Evolutionary conservation across 92 coral and sea anemone genomes (phyloP), one percentile per base, ranked within the genome.

Genomic region (Phenganax stokvisi): DNA sequence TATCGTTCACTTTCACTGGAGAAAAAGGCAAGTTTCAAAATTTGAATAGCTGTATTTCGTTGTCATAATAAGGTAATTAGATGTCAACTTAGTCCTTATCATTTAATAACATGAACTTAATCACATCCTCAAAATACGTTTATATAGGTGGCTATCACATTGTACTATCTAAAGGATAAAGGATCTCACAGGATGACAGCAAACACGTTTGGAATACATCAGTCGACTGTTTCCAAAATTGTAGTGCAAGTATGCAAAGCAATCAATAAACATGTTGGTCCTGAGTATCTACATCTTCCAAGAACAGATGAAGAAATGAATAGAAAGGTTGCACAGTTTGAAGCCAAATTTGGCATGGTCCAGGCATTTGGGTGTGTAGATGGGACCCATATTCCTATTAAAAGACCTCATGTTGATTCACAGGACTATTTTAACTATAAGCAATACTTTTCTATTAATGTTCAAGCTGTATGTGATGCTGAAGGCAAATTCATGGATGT

Each of bases 381-480:
- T 56, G 47, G 80, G 7, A 76, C 80, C 0, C 80, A 76, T 29
- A 55, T 76, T 20, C 80, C 80, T 56, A 76, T 56, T 20, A 55
- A 76, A 54, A 27, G 80, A 3, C 80, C 67, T 3, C 1, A 6
- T 15, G 17, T 54, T 54, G 56, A 75, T 67, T 67, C 73, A 67
- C 73, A 67, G 37, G 73, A 67, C 30, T 67, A 16, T 25, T 74
- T 74, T 29, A 54, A 64, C 65, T 75, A 75, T 64, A 75, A 72
- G 77, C 56, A 47, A n/a, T 75, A 15, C 56, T 56, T 54, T 57
- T 75, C 61, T 9, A 29, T 75, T 8, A 56, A 56, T 29, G 66
- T 56, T 5, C 80, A 75, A 57, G 80, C 80, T 55, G 80, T 75
- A 9, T 75, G 80, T 56, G 80, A 66, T 16, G 28, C 54, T 56